phyloP scores from a whole-genome alignment of 2,113 vertebrate genomes.

The Spilogale gracilis region DNA sequence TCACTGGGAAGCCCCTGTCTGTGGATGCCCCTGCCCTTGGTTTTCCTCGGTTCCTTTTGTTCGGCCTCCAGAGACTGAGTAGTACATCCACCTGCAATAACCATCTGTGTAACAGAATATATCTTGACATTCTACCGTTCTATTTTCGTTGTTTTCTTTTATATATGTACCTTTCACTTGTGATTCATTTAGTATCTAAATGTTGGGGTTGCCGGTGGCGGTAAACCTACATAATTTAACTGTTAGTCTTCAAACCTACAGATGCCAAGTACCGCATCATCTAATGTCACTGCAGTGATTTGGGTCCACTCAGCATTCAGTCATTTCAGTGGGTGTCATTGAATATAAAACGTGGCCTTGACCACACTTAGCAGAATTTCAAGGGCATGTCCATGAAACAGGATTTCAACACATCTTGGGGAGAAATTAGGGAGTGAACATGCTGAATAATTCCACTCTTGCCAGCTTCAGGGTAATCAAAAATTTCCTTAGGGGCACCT shows the following conservation, averaged over 20 bases:
- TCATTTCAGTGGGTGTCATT: constrained; percentile 3
- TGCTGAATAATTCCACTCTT: background rate
- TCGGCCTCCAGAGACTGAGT: background rate
- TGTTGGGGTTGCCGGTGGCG: background rate
- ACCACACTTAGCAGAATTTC: constrained; percentile 45
- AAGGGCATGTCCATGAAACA: background rate
- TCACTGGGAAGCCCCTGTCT: background rate
- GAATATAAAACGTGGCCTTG: constrained; percentile 67
- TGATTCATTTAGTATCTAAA: background rate
- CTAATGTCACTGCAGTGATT: constrained; percentile 64
- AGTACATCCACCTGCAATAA: background rate
- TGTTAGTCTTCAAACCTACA: background rate
- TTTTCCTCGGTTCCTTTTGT: constrained; percentile 47
- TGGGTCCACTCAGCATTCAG: constrained; percentile 34
- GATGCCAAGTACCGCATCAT: constrained; percentile 54
- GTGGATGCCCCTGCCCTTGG: constrained; percentile 7
- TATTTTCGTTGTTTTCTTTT: background rate
- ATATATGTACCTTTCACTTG: background rate
- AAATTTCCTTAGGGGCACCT: background rate
- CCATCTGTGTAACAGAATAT: background rate
- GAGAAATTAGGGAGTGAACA: background rate
- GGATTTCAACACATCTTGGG: constrained; percentile 24
- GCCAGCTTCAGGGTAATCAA: background rate
- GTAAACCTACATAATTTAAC: constrained; percentile 24
- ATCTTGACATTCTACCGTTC: background rate